Evolutionary conservation across 2,888 invertebrate genomes (phyloP), one percentile per base, ranked within the genome.

Genomic region (Latrodectus hesperus): DNA sequence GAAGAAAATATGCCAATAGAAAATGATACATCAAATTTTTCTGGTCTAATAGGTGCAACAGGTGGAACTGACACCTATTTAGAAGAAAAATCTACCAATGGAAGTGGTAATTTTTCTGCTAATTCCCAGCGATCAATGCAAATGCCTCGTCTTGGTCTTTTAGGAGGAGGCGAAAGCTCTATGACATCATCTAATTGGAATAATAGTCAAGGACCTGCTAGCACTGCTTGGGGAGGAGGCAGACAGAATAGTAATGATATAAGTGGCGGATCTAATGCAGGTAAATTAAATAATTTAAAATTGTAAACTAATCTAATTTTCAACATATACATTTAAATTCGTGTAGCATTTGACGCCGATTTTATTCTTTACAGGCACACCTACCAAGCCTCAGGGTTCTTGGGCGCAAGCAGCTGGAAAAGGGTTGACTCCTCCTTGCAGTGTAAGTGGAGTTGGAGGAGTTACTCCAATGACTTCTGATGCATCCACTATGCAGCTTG

Each of bases 151-250:
- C 92, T 96, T 91, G 94, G 95, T 90, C 94, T 96, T 89, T 93
- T 94, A 89, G 96, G 96, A 82, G 96, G 96, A 77, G 96, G 96
- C 85, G 96, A 96, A 92, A 96, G 95, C 93, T 96, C 96, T 71
- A 94, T 96, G 91, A 96, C 95, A 92, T 95, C 95, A 87, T 94
- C 95, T 86, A 96, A 95, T 90, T 96, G 96, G 96, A 82, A 67
- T 87, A 96, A 96, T 90, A 94, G 95, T 89, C 95, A 96, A 74
- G 95, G 95, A 8, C 89, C 87, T 38, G 70, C 79, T 9, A 83
- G 71, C 12, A 60, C 84, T 12, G 79, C 64, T 64, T 64, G 82
- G 78, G 76, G 52, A 73, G 75, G 16, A 68, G 75, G 51, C 65
- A 67, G 26, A 75, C n/a, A 10, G 38, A 51, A 55, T 22, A 14